Evolutionary conservation across 1,140 invertebrate genomes (phyloP).

Genomic region (Lasioglossum albipes): DNA sequence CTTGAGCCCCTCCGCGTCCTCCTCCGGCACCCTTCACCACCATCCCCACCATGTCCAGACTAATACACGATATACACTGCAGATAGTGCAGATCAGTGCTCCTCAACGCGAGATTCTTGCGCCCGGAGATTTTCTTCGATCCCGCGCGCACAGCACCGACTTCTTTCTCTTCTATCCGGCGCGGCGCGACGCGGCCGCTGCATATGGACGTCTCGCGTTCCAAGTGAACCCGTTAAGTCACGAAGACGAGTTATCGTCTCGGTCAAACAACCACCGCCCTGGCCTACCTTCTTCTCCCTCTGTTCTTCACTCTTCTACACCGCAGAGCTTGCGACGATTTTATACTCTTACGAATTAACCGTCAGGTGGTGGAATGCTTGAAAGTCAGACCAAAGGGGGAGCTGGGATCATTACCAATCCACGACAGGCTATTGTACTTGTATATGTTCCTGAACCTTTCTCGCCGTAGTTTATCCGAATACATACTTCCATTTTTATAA

Average conservation of each 20-base stretch:
- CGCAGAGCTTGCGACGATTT: too few species aligned
- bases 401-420: too few species aligned
- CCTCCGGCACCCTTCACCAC: slow-evolving; percentile 45
- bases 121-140: slow-evolving; percentile 28
- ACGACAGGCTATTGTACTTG: too few species aligned
- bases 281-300: not conserved
- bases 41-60: slow-evolving; percentile 33
- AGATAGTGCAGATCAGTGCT: slow-evolving; percentile 56
- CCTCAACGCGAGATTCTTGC: slow-evolving; percentile 49
- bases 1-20: slow-evolving; percentile 70
- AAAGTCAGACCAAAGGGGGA: too few species aligned
- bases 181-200: not conserved
- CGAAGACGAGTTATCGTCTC: slow-evolving; percentile 4
- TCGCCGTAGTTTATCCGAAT: too few species aligned
- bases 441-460: too few species aligned
- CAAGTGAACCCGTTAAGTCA: slow-evolving; percentile 17
- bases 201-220: slow-evolving; percentile 15
- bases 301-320: too few species aligned
- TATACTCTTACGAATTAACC: too few species aligned
- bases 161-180: slow-evolving; percentile 16
- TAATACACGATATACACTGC: slow-evolving; percentile 55
- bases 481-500: too few species aligned
- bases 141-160: not conserved
- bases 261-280: not conserved
- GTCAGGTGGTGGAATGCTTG: too few species aligned